These are phyloP conservation scores for Nowickia ferox DNA, from an alignment of 2,888 invertebrate species.

Conservation along the genomic window DNA sequence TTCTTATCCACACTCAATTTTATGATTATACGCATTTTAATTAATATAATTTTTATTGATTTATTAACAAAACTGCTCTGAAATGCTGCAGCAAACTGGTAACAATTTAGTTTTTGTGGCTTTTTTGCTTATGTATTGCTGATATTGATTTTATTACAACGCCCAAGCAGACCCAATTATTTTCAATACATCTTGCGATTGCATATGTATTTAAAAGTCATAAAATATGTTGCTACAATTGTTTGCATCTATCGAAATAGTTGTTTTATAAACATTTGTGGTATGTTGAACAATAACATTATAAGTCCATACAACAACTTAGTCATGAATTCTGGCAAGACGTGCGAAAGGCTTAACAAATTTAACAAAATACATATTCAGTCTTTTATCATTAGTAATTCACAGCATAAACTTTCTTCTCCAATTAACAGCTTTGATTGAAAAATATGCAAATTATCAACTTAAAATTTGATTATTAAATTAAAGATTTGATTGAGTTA, in stretches of 20 bases:
- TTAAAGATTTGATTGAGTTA: no score
- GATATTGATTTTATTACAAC: constrained; percentile 28
- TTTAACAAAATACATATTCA: no score
- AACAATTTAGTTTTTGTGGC: not conserved
- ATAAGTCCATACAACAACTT: no score
- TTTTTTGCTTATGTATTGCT: not conserved
- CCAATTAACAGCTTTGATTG: no score
- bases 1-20: constrained; percentile 43
- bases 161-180: not conserved
- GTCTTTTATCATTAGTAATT: no score
- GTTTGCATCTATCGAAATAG: not conserved
- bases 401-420: no score
- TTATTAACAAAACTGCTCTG: constrained; percentile 56
- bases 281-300: no score
- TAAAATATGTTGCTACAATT: not conserved
- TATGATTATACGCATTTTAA: constrained; percentile 68
- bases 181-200: not conserved
- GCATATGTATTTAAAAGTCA: constrained; percentile 1
- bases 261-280: not conserved
- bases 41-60: constrained; percentile 73
- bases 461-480: no score
- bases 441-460: no score
- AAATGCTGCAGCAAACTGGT: constrained; percentile 44
- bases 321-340: no score
- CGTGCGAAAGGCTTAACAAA: no score